A percentile compares a stretch with the other conserved stretches of the same genome.
Evolutionary conservation across 1,140 invertebrate species (phyloP).

Genomic region (Streblospio benedicti): DNA sequence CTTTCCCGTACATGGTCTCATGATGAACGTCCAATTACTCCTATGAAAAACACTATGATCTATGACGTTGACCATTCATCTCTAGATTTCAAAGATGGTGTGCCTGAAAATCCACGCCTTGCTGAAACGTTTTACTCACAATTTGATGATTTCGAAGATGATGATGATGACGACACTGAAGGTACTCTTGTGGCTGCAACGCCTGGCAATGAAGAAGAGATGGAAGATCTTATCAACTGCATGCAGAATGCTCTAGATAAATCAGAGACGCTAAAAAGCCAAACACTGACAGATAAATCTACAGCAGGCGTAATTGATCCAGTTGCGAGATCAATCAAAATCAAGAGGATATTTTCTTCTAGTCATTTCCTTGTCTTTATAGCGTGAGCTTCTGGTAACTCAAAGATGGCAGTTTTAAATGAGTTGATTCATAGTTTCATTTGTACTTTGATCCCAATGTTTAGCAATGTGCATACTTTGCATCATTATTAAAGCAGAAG

Average conservation of each 20-base stretch:
- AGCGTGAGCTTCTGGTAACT: too few species aligned
- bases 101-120: constrained; percentile 38
- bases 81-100: constrained; percentile 46
- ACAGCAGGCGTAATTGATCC: too few species aligned
- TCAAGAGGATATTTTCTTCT: too few species aligned
- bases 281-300: too few species aligned
- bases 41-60: constrained; percentile 42
- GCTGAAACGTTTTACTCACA: constrained; percentile 46
- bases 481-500: too few species aligned
- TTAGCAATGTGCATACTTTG: too few species aligned
- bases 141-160: constrained; percentile 35
- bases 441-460: too few species aligned
- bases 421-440: too few species aligned
- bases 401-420: too few species aligned
- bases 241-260: constrained; percentile 34
- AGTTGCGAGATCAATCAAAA: too few species aligned
- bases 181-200: constrained; percentile 20
- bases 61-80: constrained; percentile 37
- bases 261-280: constrained; percentile 3
- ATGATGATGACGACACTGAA: constrained; percentile 24
- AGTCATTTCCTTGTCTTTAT: too few species aligned
- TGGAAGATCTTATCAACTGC: constrained; percentile 32
- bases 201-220: constrained; percentile 21
- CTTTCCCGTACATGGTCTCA: too few species aligned
- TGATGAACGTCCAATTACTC: constrained; percentile 44